Conservation (phyloP, 2,888 invertebrate species). For the Harpagoxenus sublaevis region DNA sequence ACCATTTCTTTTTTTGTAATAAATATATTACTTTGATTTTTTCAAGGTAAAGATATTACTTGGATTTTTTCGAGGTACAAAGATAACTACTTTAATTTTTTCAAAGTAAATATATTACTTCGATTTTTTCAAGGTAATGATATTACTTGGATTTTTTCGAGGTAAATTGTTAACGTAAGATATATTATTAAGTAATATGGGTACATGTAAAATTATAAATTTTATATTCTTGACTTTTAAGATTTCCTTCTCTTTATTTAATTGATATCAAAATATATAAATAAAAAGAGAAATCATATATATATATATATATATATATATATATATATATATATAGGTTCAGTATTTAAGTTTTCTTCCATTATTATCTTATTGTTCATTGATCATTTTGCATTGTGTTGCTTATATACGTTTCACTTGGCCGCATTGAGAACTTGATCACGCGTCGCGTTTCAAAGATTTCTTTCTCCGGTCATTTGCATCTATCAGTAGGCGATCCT, state of each 20-base stretch:
- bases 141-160: too few species aligned
- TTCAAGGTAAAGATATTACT: too few species aligned
- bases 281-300: neutral
- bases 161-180: neutral
- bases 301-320: too few species aligned
- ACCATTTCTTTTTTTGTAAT: too few species aligned
- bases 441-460: constrained; percentile 38
- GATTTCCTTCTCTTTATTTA: neutral
- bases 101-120: too few species aligned
- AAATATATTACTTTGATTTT: too few species aligned
- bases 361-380: neutral
- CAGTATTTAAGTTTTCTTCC: neutral
- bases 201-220: neutral
- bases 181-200: neutral
- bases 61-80: too few species aligned
- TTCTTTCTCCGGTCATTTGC: constrained; percentile 31
- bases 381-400: neutral
- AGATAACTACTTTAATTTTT: too few species aligned
- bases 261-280: neutral
- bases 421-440: constrained; percentile 29
- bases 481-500: neutral
- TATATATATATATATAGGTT: too few species aligned
- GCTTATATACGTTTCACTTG: neutral
- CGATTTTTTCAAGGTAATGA: too few species aligned
- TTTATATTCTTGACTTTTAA: neutral